Evolutionary conservation across 2,797 vertebrate genomes (phyloP), one percentile per base, ranked within the genome.

Genomic region (Girardinus metallicus): DNA sequence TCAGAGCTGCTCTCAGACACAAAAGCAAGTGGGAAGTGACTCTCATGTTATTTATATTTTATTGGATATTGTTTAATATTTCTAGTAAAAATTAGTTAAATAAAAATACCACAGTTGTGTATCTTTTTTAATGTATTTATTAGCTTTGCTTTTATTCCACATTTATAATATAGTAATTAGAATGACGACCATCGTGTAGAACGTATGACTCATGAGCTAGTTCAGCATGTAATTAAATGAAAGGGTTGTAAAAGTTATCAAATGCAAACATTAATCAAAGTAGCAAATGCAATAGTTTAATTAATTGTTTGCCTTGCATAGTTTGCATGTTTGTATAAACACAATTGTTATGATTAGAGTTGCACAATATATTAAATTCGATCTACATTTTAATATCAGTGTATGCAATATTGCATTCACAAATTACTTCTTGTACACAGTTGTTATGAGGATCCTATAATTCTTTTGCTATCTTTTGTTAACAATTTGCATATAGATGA

Each of bases 1-100:
- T 91, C 87, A 88, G 87, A 87, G 87, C 43, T 31, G 66, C 34
- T 72, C 16, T 84, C 87, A 80, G 81, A 60, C 85, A 66, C 78
- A 26, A 68, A 31, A 64, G 57, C 78, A 73, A 60, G 78, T 26
- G 80, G 77, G 82, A 86, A 68, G 62, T 46, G 26, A 75, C 78
- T 75, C 26, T 75, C 18, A 1, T 84, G 70, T 87, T 84, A 76
- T 84, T 83, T 77, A 77, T 12, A 71, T 86, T 79, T 85, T 82
- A 83, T 46, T 66, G 57, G 79, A 64, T 70, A 77, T 57, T 34
- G 74, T 71, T 26, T 16, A 29, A 15, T 71, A n/a, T 71, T 71
- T 44, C 29, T n/a, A 7, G 26, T 71, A 5, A 21, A 70, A 70
- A 12, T 26, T 12, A 39, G 16, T 4, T 5, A 64, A 23, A 4